Percentiles rank a stretch among this genome's conserved stretches.
phyloP scores from a whole-genome alignment of 2,113 vertebrate genomes.

The Genyomyrus donnyi region DNA sequence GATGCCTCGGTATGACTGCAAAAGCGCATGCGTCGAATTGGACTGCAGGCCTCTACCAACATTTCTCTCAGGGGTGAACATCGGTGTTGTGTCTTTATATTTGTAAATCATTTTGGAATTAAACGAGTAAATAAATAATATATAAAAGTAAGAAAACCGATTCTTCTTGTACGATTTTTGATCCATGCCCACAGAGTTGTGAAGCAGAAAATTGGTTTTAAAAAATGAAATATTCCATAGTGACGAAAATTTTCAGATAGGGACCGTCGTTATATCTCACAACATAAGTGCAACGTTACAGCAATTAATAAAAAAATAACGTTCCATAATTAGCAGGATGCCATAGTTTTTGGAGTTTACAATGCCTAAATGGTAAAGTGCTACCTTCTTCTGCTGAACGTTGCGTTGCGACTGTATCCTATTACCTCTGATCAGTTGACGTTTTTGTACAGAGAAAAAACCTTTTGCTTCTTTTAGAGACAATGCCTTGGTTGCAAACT shows the following conservation, averaged over 20 bases:
- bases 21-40: constrained; percentile 18
- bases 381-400: not conserved
- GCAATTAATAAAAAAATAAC: not conserved
- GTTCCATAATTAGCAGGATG: not conserved
- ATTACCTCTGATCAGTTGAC: not conserved
- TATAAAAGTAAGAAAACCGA: not conserved
- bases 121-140: not conserved
- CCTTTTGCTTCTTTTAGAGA: not conserved
- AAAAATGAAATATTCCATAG: constrained; percentile 2
- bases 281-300: not conserved
- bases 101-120: not conserved
- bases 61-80: not conserved
- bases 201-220: not conserved
- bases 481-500: not conserved
- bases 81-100: not conserved
- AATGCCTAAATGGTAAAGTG: not conserved
- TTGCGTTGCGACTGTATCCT: not conserved
- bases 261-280: not conserved
- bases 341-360: not conserved
- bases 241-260: constrained; percentile 1
- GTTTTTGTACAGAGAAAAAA: not conserved
- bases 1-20: not conserved
- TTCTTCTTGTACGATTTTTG: not conserved
- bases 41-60: constrained; percentile 1
- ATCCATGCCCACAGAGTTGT: not conserved